phyloP scores from a whole-genome alignment of 2,113 vertebrate species.

The Cryptoleucopteryx plumbea region DNA sequence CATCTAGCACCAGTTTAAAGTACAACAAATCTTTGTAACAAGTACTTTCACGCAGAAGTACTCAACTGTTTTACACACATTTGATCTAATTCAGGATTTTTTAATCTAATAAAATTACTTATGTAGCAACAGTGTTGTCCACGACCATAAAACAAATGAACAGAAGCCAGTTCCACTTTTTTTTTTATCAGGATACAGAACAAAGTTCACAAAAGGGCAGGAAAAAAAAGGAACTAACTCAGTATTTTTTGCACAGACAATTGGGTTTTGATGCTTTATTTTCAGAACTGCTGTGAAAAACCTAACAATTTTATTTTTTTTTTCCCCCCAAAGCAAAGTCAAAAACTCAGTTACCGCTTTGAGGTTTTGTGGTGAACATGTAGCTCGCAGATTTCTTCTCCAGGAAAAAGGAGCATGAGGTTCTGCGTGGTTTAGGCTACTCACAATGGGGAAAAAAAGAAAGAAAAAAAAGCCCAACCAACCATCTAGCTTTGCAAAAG shows the following conservation, averaged over 20 bases:
- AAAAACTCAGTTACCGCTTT: background rate
- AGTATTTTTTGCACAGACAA: background rate
- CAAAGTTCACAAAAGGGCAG: background rate
- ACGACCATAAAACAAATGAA: background rate
- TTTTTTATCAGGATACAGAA: background rate
- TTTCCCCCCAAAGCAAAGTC: background rate
- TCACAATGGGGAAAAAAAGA: background rate
- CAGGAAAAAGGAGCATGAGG: background rate
- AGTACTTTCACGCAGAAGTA: background rate
- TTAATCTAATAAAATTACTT: background rate
- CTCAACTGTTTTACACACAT: background rate
- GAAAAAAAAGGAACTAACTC: background rate
- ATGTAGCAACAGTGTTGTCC: background rate
- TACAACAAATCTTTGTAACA: background rate
- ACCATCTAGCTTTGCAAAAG: background rate
- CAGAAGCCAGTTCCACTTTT: background rate
- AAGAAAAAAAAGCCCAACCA: too few relatives aligned
- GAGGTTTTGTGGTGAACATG: background rate
- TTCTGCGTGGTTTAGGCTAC: background rate
- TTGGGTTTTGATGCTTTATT: background rate
- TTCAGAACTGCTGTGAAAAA: background rate
- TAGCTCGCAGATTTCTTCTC: background rate
- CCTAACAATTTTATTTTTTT: background rate
- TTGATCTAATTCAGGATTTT: background rate
- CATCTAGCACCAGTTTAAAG: background rate